These are phyloP conservation scores for Tokudaia muenninki DNA, from an alignment of 2,797 vertebrate species.

Conservation along the genomic window DNA sequence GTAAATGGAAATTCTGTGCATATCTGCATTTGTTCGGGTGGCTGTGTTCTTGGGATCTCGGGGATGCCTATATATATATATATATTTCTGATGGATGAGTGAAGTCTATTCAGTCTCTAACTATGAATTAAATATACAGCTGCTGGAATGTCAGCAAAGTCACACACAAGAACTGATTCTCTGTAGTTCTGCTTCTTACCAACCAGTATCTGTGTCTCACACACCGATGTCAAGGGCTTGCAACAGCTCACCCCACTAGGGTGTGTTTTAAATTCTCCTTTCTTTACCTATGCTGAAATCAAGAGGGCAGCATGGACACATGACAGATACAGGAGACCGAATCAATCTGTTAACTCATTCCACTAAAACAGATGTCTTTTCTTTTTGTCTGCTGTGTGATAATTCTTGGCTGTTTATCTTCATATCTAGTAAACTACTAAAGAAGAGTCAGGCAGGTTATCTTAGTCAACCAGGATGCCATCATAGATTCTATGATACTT, in stretches of 20 bases:
- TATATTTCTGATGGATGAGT: conserved; percentile 14
- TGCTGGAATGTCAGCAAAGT: conserved; percentile 59
- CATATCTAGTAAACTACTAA: background rate
- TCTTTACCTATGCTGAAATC: conserved; percentile 17
- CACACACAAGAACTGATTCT: conserved; percentile 50
- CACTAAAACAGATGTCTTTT: conserved; percentile 31
- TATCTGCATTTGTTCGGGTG: conserved; percentile 55
- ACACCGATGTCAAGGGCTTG: conserved; percentile 37
- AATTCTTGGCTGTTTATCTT: background rate
- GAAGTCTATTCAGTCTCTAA: conserved; percentile 54
- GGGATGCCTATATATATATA: background rate
- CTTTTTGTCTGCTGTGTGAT: background rate
- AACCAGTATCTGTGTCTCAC: conserved; percentile 1
- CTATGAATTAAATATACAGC: conserved; percentile 68
- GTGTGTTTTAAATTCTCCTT: background rate
- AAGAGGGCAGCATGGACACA: background rate
- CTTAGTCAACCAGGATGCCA: background rate
- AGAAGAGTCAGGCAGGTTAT: background rate
- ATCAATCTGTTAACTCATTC: background rate
- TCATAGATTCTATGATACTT: background rate
- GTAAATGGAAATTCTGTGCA: conserved; percentile 50
- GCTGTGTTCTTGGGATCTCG: conserved; percentile 23
- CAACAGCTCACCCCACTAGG: background rate
- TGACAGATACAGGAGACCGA: background rate
- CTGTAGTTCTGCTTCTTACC: conserved; percentile 49